phyloP scores from a whole-genome alignment of 2,797 vertebrate genomes.

The Phataginus tricuspis region DNA sequence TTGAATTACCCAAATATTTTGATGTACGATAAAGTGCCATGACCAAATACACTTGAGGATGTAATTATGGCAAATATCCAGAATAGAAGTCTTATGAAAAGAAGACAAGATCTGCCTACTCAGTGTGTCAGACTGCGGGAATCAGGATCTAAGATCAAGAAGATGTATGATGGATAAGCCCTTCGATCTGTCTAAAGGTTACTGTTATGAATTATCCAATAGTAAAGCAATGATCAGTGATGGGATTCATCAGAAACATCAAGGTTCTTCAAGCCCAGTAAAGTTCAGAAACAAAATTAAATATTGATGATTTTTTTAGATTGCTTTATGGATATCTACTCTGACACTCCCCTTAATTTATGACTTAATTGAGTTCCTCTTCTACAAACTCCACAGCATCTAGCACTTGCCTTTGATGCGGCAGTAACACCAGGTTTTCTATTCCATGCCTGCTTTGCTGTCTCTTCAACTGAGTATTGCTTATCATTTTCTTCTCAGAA shows the following conservation, averaged over 20 bases:
- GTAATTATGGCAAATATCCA: not conserved
- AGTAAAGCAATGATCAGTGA: not conserved
- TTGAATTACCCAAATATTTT: not conserved
- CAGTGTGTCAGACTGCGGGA: not conserved
- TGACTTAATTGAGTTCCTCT: not conserved
- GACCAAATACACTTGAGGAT: not conserved
- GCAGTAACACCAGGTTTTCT: not conserved
- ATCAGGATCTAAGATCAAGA: not conserved
- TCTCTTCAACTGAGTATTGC: not conserved
- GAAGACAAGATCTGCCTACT: not conserved
- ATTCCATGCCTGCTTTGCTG: not conserved
- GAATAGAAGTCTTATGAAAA: not conserved
- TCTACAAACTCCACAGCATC: not conserved
- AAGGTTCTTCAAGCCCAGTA: not conserved
- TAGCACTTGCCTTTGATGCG: not conserved
- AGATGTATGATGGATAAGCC: not conserved
- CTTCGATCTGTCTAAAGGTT: not conserved
- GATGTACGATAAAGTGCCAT: not conserved
- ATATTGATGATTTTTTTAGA: not conserved
- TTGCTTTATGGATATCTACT: not conserved
- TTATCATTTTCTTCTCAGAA: not conserved
- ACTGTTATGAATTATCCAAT: not conserved
- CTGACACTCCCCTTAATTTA: not conserved
- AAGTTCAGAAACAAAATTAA: not conserved
- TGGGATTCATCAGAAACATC: not conserved